Percentiles rank a stretch among this genome's conserved stretches.
Conservation (phyloP, 2,797 vertebrate genomes). For the Ambastaia sidthimunki region DNA sequence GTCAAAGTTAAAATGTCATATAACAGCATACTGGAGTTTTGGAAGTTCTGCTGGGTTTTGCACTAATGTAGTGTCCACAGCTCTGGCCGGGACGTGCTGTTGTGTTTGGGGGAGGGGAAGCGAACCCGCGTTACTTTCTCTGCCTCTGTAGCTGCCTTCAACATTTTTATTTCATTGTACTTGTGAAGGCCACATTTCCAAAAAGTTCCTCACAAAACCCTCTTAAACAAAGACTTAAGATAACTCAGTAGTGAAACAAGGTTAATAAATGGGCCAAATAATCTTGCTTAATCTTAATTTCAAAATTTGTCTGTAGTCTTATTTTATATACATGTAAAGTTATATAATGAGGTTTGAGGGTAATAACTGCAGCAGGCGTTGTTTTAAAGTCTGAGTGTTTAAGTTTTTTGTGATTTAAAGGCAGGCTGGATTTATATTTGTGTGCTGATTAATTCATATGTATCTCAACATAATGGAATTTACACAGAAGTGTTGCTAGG, state of each 20-base stretch:
- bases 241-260: neutral
- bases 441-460: neutral
- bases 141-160: slow-evolving; percentile 18
- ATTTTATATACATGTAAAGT: too few species aligned
- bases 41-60: slow-evolving; percentile 23
- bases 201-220: neutral
- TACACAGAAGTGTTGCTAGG: neutral
- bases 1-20: neutral
- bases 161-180: neutral
- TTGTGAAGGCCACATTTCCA: neutral
- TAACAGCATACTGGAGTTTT: too few species aligned
- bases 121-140: slow-evolving; percentile 8
- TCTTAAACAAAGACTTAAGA: neutral
- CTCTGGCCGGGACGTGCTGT: slow-evolving; percentile 78
- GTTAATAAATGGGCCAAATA: neutral
- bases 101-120: slow-evolving; percentile 89
- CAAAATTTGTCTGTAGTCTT: too few species aligned
- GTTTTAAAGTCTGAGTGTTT: neutral
- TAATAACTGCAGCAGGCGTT: neutral
- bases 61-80: slow-evolving; percentile 33
- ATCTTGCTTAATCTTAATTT: neutral
- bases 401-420: neutral
- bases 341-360: neutral
- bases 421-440: neutral
- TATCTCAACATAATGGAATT: slow-evolving; percentile 3